Evolutionary conservation across 2,797 vertebrate genomes (phyloP), one percentile per base, ranked within the genome.

Genomic region (Phylloscopus collybita): DNA sequence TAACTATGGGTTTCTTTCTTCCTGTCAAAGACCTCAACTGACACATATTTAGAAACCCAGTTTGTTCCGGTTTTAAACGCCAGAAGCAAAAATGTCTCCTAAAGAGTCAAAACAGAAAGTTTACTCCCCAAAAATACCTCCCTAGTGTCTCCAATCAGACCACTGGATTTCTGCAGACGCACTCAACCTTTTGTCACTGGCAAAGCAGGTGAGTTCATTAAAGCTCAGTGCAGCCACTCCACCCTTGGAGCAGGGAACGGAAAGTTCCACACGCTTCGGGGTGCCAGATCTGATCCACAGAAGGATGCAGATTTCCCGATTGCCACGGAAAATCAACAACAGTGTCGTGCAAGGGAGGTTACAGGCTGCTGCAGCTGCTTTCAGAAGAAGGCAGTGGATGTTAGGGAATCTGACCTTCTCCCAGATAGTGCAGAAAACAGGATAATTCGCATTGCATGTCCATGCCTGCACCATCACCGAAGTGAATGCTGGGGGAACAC

Each of bases 131-230:
- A 17, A 42, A 80, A 36, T 6, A 34, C 40, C 53, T 40, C 26
- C 26, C 13, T 13, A 17, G 22, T 7, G 29, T 53, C n/a, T 76
- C 60, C 72, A 59, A 0, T 14, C 67, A 40, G 27, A 30, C 19
- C 9, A 3, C 1, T 7, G 17, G 21, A 2, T 30, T 27, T 51
- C 18, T 38, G 73, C 18, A 65, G 56, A 15, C 0, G 0, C 40
- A 10, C 29, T 66, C 32, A 13, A 2, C 3, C 1, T 29, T 45
- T 51, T 71, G 66, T 75, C 56, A 36, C 57, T 71, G 83, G 85
- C 72, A 71, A 76, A 54, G 26, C 74, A 89, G 64, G 49, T 30
- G 57, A 82, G 32, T 27, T 57, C 16, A 18, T 30, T 38, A 59
- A 32, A 89, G 15, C 54, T 6, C 19, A 0, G 51, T 19, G 72